Conservation (phyloP, 2,888 invertebrate species). For the Oligia strigilis region DNA sequence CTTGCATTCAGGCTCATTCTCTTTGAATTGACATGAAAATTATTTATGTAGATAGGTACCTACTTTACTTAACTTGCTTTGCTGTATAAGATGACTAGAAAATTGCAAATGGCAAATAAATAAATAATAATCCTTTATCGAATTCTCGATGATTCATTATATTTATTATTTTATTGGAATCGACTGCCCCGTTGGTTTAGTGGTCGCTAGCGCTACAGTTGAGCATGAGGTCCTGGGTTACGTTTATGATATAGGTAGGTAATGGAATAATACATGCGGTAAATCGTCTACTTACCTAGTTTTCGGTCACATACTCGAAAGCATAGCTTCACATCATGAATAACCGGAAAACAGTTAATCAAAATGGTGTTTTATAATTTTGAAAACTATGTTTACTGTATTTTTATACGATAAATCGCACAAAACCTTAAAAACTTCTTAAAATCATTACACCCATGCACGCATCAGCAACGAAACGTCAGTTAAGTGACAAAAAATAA, state of each 20-base stretch:
- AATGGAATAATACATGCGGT: background rate
- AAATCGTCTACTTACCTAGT: background rate
- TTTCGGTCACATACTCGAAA: conserved; percentile 33
- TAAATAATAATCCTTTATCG: background rate
- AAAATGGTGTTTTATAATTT: conserved; percentile 14
- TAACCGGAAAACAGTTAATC: background rate
- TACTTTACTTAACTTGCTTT: too few relatives aligned
- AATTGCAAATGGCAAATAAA: background rate
- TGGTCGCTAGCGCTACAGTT: background rate
- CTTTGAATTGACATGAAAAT: background rate
- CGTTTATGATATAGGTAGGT: background rate
- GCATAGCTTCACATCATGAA: conserved; percentile 6
- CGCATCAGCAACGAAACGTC: background rate
- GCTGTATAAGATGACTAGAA: background rate
- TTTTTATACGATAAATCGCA: conserved; percentile 6
- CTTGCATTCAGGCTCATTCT: too few relatives aligned
- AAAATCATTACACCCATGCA: background rate
- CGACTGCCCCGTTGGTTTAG: background rate
- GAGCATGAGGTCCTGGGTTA: too few relatives aligned
- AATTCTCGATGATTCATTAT: background rate
- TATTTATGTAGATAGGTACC: background rate
- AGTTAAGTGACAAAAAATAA: background rate
- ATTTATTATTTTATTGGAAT: background rate
- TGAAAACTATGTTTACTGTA: background rate
- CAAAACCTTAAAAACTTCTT: background rate